Evolutionary conservation across 2,888 invertebrate species (phyloP).

Genomic region (Drosophila multiciliata): DNA sequence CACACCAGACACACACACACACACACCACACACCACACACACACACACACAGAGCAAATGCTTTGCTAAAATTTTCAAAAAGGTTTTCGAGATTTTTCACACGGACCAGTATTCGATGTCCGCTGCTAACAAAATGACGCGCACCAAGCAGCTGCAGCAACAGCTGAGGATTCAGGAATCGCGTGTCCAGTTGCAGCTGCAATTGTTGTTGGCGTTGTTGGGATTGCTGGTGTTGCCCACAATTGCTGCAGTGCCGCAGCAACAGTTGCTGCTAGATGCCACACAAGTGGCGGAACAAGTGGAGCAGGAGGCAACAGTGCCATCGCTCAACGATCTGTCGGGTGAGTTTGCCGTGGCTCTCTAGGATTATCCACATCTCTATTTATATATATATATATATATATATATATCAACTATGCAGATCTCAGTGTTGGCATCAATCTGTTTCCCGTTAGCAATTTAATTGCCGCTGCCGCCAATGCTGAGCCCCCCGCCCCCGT

Average conservation of each 20-base stretch:
- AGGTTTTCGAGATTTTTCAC: conserved; percentile 69
- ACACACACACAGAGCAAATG: neutral
- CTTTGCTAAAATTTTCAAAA: conserved; percentile 58
- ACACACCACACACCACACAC: conserved; percentile 15
- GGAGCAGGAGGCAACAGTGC: conserved; percentile 17
- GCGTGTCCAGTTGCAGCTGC: neutral
- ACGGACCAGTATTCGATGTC: conserved; percentile 55
- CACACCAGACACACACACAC: conserved; percentile 11
- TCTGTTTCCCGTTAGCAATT: conserved; percentile 63
- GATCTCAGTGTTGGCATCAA: conserved; percentile 69
- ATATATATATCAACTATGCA: conserved; percentile 15
- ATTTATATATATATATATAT: neutral
- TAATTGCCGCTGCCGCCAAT: conserved; percentile 74
- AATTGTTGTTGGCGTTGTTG: conserved; percentile 23
- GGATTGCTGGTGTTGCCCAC: conserved; percentile 28
- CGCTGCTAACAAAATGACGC: conserved; percentile 64
- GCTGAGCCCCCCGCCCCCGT: conserved; percentile 69
- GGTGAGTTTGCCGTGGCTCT: conserved; percentile 40
- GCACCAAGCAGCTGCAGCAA: conserved; percentile 19
- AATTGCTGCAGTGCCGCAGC: conserved; percentile 53
- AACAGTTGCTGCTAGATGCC: conserved; percentile 47
- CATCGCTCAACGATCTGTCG: conserved; percentile 59
- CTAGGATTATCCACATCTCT: neutral
- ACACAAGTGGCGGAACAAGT: conserved; percentile 24
- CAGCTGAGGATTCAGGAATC: neutral